Evolutionary conservation across 2,888 invertebrate species (phyloP), one percentile per base, ranked within the genome.

Genomic region (Nomada hirtipes): DNA sequence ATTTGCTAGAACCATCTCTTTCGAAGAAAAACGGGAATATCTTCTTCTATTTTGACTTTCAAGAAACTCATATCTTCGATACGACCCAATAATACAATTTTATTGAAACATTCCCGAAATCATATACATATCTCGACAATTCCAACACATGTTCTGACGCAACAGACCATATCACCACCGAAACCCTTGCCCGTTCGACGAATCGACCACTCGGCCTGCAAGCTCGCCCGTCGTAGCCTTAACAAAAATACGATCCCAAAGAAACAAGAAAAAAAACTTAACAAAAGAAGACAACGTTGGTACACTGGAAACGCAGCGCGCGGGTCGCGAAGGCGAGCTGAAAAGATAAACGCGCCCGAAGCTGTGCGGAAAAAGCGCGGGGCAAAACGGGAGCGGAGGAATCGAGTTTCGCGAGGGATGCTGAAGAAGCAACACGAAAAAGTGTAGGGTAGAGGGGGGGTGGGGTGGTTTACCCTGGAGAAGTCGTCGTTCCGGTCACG

Each of bases 401-500:
- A 81, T 84, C 68, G 80, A 80, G 80, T 77, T 74, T 70, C 71
- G 44, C 50, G 59, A 65, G 65, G 47, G 9, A 26, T 36, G 61
- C 42, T 61, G 53, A 63, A 57, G 36, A 67, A 76, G 68, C 26
- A 60, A 60, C 60, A 59, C 57, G 53, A 26, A 69, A 53, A 44
- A 47, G 47, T 70, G n/a, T 4, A 29, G 23, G 53, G 20, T 26
- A 64, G 60, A 20, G 11, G 65, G 20, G 20, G 18, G 15, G 10
- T 4, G 60, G 67, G 78, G 53, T 63, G 61, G 71, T 85, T 82
- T 70, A 71, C 84, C 71, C 80, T 83, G 79, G 78, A 87, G 86
- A 85, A 84, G 84, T 70, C 78, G 81, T 81, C 83, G 76, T 85
- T 89, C 85, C 84, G 84, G 85, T 86, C 86, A 85, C 79, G 69